Evolutionary conservation across 2,888 invertebrate genomes (phyloP), one percentile per base, ranked within the genome.

Genomic region (Argyra leucocephala): DNA sequence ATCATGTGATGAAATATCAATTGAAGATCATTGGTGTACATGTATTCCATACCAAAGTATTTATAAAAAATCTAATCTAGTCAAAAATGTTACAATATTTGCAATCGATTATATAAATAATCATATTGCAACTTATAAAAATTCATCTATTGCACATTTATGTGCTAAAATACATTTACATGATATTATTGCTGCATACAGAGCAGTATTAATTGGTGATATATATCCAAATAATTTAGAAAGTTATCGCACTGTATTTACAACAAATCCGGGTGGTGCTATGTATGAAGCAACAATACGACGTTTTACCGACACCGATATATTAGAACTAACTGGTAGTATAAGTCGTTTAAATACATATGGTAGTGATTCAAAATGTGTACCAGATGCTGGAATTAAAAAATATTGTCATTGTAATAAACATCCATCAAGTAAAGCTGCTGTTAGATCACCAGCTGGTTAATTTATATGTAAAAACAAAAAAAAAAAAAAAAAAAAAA

Each of bases 11-110:
- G 86, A 90, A 65, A 86, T 85, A 7, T 84, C 83, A 1, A 86
- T 92, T 64, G 82, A 83, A 10, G 82, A 85, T 59, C 89, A 90
- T 73, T 91, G 90, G 90, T 91, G 91, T 74, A 86, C 88, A 65
- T 91, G 91, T 73, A 83, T 85, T 65, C 83, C 84, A 24, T 84
- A 87, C 71, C 80, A 70, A 22, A 71, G 67, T 63, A 70, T 78
- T 31, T 71, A 74, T 48, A 76, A 72, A 62, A 82, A 80, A 62
- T 83, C 84, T 63, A 73, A 78, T 59, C 80, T 83, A 26, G 85
- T 84, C 9, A 73, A 78, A 22, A 81, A 81, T 70, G 84, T 84
- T 24, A 83, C 84, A 0, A 73, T 80, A 23, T 71, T 72, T 9
- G 72, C 75, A 3, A 72, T 80, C 1, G 69, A 71, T 22, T 74